phyloP scores from a whole-genome alignment of 2,113 vertebrate species.

The Sardina pilchardus region DNA sequence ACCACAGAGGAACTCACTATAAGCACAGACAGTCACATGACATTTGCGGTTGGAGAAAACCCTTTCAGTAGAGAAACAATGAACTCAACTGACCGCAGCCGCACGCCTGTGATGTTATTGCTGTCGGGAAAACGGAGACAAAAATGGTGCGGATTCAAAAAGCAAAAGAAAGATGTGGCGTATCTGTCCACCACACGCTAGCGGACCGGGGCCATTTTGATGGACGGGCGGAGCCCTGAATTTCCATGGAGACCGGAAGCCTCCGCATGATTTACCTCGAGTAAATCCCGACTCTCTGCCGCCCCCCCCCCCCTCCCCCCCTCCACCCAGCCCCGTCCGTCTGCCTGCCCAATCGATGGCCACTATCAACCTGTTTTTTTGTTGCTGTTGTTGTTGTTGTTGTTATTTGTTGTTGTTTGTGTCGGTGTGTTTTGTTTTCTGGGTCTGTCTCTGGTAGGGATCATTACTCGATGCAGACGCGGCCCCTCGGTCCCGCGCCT shows the following conservation, averaged over 20 bases:
- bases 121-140: neutral
- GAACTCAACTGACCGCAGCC: neutral
- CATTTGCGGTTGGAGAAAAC: neutral
- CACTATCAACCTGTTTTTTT: conserved; percentile 5
- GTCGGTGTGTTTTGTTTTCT: neutral
- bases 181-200: neutral
- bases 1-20: neutral
- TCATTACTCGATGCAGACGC: conserved; percentile 35
- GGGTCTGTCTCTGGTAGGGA: neutral
- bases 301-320: neutral
- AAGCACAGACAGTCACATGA: neutral
- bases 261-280: too few relatives aligned
- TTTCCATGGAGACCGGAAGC: neutral
- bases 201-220: neutral
- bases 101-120: neutral
- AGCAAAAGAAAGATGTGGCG: neutral
- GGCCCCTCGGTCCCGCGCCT: neutral
- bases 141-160: neutral
- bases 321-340: neutral
- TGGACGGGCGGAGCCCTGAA: neutral
- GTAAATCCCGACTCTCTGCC: too few relatives aligned
- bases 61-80: neutral
- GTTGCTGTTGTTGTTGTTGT: neutral
- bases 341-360: neutral
- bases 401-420: neutral